phyloP scores from a whole-genome alignment of 2,797 vertebrate genomes.

The Anolis apletophallus region DNA sequence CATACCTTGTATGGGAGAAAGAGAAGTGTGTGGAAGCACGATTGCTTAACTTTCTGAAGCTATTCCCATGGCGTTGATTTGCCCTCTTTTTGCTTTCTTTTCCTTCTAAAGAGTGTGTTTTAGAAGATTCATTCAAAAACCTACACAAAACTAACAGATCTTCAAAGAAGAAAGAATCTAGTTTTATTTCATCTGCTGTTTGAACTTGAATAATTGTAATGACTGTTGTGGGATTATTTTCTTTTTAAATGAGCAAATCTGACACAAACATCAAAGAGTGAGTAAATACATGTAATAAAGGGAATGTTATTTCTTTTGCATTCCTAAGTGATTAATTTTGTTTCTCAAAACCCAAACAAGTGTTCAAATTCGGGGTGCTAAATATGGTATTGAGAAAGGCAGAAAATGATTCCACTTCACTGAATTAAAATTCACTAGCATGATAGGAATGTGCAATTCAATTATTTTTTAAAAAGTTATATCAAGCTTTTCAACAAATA shows the following conservation, averaged over 20 bases:
- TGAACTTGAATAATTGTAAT: conserved; percentile 74
- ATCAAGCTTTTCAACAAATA: not conserved
- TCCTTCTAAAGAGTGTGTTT: conserved; percentile 51
- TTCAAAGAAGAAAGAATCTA: conserved; percentile 69
- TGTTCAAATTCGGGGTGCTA: conserved; percentile 68
- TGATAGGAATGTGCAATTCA: conserved; percentile 56
- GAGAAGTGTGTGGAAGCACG: conserved; percentile 31
- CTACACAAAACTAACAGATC: conserved; percentile 62
- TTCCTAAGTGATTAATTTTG: conserved; percentile 71
- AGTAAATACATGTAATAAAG: conserved; percentile 74
- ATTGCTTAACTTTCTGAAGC: conserved; percentile 44
- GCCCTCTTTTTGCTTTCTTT: conserved; percentile 51
- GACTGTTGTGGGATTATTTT: conserved; percentile 74
- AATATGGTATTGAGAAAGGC: conserved; percentile 60
- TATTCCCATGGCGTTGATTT: conserved; percentile 56
- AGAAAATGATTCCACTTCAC: conserved; percentile 59
- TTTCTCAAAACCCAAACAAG: conserved; percentile 66
- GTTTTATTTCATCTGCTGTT: conserved; percentile 65
- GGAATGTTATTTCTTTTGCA: conserved; percentile 50
- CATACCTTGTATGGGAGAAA: conserved; percentile 23
- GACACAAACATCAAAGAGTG: conserved; percentile 70
- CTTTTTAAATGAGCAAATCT: conserved; percentile 71
- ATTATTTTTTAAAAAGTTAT: conserved; percentile 50
- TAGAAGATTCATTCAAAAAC: conserved; percentile 69
- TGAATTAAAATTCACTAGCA: conserved; percentile 64